A percentile compares a stretch with the other conserved stretches of the same genome.
Conservation (phyloP, 2,888 invertebrate genomes). For the Lathronympha strigana region DNA sequence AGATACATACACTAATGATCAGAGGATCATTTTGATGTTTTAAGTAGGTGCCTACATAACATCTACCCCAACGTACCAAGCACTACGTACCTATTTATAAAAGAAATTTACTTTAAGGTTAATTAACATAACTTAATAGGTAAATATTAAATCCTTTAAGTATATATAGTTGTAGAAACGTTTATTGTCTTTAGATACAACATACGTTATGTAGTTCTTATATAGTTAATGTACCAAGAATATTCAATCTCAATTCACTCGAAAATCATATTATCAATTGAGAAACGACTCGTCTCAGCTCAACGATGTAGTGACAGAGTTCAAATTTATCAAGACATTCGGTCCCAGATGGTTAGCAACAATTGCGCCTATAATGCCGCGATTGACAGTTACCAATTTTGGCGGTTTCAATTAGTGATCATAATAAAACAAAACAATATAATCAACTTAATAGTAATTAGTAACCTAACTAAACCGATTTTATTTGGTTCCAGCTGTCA, state of each 20-base stretch:
- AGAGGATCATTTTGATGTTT: too few species aligned
- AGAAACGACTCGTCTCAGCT: constrained; percentile 24
- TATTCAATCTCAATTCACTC: constrained; percentile 2
- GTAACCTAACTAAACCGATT: too few species aligned
- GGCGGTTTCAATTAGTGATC: background rate
- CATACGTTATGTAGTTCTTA: constrained; percentile 19
- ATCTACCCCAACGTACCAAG: too few species aligned
- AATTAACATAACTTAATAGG: too few species aligned
- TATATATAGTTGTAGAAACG: too few species aligned
- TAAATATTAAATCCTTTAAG: background rate
- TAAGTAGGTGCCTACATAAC: too few species aligned
- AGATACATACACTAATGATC: background rate
- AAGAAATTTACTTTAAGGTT: too few species aligned
- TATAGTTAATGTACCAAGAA: background rate
- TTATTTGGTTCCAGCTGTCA: too few species aligned
- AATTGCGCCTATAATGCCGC: constrained; percentile 8
- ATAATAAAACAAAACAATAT: background rate
- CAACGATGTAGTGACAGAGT: constrained; percentile 39
- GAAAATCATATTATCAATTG: constrained; percentile 35
- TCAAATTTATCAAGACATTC: constrained; percentile 36
- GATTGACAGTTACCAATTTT: constrained; percentile 25
- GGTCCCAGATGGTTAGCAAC: constrained; percentile 29
- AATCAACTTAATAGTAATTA: too few species aligned
- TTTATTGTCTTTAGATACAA: too few species aligned
- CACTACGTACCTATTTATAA: too few species aligned